These are phyloP conservation scores for Hydrotaea cyrtoneurina DNA, from an alignment of 2,888 invertebrate species.

Conservation along the genomic window DNA sequence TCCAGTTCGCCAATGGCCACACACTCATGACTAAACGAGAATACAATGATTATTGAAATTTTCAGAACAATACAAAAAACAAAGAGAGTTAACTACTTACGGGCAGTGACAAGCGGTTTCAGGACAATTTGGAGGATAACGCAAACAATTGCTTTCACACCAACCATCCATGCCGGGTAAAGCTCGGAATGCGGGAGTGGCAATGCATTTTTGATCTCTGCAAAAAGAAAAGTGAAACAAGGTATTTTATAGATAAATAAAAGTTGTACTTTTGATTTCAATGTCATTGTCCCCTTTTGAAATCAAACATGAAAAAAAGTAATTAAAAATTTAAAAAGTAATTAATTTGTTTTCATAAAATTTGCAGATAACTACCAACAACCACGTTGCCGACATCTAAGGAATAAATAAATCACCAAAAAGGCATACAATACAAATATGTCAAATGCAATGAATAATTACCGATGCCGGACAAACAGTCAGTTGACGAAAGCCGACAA, in stretches of 20 bases:
- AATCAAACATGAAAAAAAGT: conserved; percentile 43
- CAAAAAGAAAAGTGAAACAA: conserved; percentile 30
- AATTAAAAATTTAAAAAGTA: conserved; percentile 5
- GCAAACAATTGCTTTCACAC: conserved; percentile 93
- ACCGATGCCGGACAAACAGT: conserved; percentile 49
- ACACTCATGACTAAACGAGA: conserved; percentile 87
- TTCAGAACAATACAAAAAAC: neutral
- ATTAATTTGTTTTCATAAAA: neutral
- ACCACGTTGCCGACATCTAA: neutral
- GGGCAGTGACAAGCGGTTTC: conserved; percentile 89
- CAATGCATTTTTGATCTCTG: conserved; percentile 91
- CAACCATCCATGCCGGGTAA: conserved; percentile 90
- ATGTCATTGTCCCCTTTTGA: neutral
- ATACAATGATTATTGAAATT: conserved; percentile 3
- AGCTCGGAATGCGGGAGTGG: conserved; percentile 84
- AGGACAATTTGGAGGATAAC: conserved; percentile 93
- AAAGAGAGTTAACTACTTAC: conserved; percentile 84
- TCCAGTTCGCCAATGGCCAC: conserved; percentile 89
- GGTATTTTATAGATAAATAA: neutral
- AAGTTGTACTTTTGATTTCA: neutral
- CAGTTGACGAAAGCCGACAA: conserved; percentile 68
- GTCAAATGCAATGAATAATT: conserved; percentile 61
- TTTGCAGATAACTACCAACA: neutral
- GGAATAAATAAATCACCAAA: conserved; percentile 23
- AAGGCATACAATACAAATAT: conserved; percentile 38